Percentiles rank a stretch among this genome's conserved stretches.
Conservation (phyloP, 2,888 invertebrate genomes). For the Hetaerina titia region DNA sequence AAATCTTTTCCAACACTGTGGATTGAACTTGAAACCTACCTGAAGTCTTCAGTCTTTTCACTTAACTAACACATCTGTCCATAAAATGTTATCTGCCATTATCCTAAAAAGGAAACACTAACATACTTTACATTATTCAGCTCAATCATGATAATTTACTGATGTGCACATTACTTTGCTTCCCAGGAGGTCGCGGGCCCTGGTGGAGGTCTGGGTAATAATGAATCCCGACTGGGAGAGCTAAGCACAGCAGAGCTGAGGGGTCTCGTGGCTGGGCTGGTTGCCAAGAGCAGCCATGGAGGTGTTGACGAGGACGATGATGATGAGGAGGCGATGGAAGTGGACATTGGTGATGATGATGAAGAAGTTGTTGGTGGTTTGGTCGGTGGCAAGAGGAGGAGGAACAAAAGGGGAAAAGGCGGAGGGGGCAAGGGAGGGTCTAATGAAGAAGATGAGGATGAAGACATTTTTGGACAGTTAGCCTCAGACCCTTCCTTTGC, state of each 20-base stretch:
- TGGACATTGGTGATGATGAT: slow-evolving; percentile 45
- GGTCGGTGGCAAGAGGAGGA: slow-evolving; percentile 47
- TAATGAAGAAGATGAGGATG: slow-evolving; percentile 80
- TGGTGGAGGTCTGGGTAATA: slow-evolving; percentile 73
- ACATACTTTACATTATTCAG: too few species aligned
- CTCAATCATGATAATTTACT: too few species aligned
- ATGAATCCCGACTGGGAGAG: slow-evolving; percentile 80
- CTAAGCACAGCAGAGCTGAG: slow-evolving; percentile 86
- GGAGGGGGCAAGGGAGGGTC: slow-evolving; percentile 16
- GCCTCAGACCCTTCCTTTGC: slow-evolving; percentile 90
- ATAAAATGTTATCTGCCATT: too few species aligned
- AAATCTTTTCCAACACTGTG: too few species aligned
- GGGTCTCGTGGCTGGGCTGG: slow-evolving; percentile 82
- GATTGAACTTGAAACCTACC: too few species aligned
- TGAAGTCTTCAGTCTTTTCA: neutral
- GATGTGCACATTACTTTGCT: slow-evolving; percentile 59
- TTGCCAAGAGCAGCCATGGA: slow-evolving; percentile 40
- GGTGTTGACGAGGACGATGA: slow-evolving; percentile 78
- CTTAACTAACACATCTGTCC: neutral
- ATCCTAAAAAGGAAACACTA: too few species aligned
- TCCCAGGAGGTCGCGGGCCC: slow-evolving; percentile 83
- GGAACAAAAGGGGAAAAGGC: slow-evolving; percentile 49
- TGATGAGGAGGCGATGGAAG: slow-evolving; percentile 66
- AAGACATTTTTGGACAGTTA: slow-evolving; percentile 89
- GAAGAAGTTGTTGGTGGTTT: slow-evolving; percentile 19